phyloP scores from a whole-genome alignment of 2,113 vertebrate genomes.

The Ciconia stormi region DNA sequence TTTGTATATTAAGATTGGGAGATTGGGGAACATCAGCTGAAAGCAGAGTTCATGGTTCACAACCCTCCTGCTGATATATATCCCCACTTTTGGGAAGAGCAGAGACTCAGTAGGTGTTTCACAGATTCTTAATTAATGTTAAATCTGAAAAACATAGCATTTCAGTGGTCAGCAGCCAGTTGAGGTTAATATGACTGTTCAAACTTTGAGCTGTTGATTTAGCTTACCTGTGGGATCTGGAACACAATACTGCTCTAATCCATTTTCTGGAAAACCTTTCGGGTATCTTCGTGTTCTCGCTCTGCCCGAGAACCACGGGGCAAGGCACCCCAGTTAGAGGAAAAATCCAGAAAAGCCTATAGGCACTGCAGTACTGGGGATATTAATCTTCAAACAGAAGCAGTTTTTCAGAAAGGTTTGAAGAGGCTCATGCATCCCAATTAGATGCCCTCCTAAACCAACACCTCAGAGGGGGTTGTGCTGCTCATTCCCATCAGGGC shows the following conservation, averaged over 20 bases:
- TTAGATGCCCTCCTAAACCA: background rate
- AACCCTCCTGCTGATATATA: background rate
- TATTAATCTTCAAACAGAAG: background rate
- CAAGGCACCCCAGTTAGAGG: background rate
- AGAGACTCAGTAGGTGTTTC: background rate
- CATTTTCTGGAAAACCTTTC: background rate
- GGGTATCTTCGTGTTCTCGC: rapidly evolving
- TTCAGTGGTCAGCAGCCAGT: background rate
- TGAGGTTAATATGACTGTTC: background rate
- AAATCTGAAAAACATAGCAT: background rate
- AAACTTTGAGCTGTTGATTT: background rate
- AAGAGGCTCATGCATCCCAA: background rate
- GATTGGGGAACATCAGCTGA: background rate
- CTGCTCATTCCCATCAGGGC: background rate
- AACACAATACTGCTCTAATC: background rate
- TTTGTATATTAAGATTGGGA: background rate
- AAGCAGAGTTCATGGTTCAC: background rate
- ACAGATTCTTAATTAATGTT: background rate
- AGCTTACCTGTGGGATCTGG: background rate
- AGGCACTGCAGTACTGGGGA: background rate
- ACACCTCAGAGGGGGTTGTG: background rate
- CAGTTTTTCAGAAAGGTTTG: background rate
- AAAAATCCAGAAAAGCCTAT: background rate
- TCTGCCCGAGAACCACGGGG: background rate
- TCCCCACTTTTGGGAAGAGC: background rate